Evolutionary conservation across 2,888 invertebrate species (phyloP).

Genomic region (Drosophila kambysellisi): DNA sequence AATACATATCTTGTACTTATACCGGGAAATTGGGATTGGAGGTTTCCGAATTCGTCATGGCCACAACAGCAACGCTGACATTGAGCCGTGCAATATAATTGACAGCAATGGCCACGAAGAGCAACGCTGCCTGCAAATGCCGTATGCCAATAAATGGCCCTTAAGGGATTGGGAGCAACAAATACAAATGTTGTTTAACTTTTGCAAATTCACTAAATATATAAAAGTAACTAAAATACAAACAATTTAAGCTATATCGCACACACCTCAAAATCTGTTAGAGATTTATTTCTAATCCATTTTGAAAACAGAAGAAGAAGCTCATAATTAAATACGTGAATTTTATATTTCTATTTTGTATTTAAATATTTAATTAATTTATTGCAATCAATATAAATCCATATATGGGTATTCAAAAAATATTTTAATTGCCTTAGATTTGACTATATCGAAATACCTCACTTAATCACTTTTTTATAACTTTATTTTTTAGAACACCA

Average conservation of each 20-base stretch:
- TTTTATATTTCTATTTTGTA: not conserved
- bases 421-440: not conserved
- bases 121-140: conserved; percentile 87
- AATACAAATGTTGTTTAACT: not conserved
- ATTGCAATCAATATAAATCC: not conserved
- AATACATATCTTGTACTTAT: conserved; percentile 27
- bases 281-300: not conserved
- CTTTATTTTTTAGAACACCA: not conserved
- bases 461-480: not conserved
- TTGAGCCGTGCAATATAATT: conserved; percentile 89
- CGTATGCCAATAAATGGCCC: conserved; percentile 87
- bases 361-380: not conserved
- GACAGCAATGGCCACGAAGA: conserved; percentile 87
- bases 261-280: not conserved
- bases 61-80: conserved; percentile 90
- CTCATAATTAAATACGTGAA: not conserved
- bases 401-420: not conserved
- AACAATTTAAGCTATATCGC: not conserved
- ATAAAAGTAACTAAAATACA: not conserved
- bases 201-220: not conserved
- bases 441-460: not conserved
- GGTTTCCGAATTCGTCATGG: conserved; percentile 88
- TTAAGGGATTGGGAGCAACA: not conserved
- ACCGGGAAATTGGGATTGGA: conserved; percentile 86
- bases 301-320: not conserved